These are phyloP conservation scores for Baronia brevicornis DNA, from an alignment of 2,888 invertebrate species.

Conservation along the genomic window DNA sequence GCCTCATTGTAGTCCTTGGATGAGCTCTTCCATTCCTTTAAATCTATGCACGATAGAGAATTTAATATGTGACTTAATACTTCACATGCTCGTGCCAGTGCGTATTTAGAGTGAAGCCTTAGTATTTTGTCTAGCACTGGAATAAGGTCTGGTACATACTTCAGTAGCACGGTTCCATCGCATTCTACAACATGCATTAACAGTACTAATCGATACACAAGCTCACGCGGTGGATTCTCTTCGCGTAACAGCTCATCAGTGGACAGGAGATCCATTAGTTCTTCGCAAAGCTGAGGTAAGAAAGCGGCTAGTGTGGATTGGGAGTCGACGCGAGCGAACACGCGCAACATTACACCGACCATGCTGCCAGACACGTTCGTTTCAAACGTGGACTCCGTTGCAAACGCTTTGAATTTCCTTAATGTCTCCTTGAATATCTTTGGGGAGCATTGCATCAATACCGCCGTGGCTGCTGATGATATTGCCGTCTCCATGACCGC, in stretches of 20 bases:
- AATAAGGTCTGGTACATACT: slow-evolving; percentile 78
- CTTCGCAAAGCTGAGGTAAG: slow-evolving; percentile 82
- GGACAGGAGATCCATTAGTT: slow-evolving; percentile 75
- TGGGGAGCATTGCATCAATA: slow-evolving; percentile 84
- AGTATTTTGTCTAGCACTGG: slow-evolving; percentile 82
- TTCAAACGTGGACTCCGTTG: slow-evolving; percentile 85
- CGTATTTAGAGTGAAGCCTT: slow-evolving; percentile 80
- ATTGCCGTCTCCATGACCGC: slow-evolving; percentile 82
- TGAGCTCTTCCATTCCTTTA: slow-evolving; percentile 78
- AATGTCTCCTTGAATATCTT: slow-evolving; percentile 79
- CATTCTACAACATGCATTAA: slow-evolving; percentile 83
- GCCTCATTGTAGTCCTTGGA: slow-evolving; percentile 77
- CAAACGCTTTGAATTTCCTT: slow-evolving; percentile 84
- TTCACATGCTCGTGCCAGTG: slow-evolving; percentile 77
- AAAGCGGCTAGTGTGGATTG: slow-evolving; percentile 82
- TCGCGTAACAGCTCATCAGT: slow-evolving; percentile 82
- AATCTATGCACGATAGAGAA: slow-evolving; percentile 77
- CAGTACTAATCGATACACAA: slow-evolving; percentile 85
- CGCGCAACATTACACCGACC: slow-evolving; percentile 82
- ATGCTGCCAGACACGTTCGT: slow-evolving; percentile 88
- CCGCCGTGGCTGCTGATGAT: slow-evolving; percentile 78
- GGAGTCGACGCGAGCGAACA: slow-evolving; percentile 80
- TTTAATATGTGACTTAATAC: slow-evolving; percentile 76
- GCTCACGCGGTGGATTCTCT: slow-evolving; percentile 85
- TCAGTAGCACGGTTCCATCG: slow-evolving; percentile 77